A percentile compares a stretch with the other conserved stretches of the same genome.
These are phyloP conservation scores for Sycophila sp. DNA, from an alignment of 1,140 invertebrate genomes.

Conservation along the genomic window DNA sequence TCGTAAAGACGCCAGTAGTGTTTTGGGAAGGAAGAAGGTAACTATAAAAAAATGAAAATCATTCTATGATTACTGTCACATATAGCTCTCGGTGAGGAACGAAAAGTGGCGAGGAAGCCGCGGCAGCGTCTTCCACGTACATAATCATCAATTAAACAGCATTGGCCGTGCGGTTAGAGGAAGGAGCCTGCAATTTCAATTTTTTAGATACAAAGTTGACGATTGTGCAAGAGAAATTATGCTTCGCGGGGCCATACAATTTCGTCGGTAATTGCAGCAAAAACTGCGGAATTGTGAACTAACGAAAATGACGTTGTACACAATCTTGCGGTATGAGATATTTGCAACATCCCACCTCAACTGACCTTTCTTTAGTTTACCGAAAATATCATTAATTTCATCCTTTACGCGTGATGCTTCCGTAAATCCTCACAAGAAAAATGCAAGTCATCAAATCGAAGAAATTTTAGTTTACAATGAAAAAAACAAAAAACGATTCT, in stretches of 20 bases:
- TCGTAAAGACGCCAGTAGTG: too few species aligned
- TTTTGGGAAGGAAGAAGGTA: too few species aligned
- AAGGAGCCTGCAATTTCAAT: not conserved
- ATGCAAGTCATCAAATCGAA: too few species aligned
- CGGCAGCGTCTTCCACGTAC: not conserved
- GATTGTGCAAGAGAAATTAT: constrained; percentile 3
- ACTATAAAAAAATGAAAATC: too few species aligned
- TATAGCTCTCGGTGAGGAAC: not conserved
- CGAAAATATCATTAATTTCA: not conserved
- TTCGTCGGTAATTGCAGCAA: not conserved
- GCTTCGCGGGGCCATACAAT: not conserved
- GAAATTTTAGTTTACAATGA: too few species aligned
- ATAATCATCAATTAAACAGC: constrained; percentile 22
- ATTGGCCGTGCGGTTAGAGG: constrained; percentile 14
- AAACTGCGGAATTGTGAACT: constrained; percentile 3
- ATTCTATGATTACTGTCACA: too few species aligned
- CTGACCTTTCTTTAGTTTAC: not conserved
- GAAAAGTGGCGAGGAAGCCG: not conserved
- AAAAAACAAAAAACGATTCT: too few species aligned
- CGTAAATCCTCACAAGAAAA: too few species aligned
- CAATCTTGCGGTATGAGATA: not conserved
- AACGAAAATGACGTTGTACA: constrained; percentile 1
- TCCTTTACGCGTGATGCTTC: too few species aligned
- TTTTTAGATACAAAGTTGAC: constrained; percentile 9
- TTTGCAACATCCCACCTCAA: not conserved